These are phyloP conservation scores for Teleogryllus occipitalis DNA, from an alignment of 1,140 invertebrate species.

Conservation along the genomic window DNA sequence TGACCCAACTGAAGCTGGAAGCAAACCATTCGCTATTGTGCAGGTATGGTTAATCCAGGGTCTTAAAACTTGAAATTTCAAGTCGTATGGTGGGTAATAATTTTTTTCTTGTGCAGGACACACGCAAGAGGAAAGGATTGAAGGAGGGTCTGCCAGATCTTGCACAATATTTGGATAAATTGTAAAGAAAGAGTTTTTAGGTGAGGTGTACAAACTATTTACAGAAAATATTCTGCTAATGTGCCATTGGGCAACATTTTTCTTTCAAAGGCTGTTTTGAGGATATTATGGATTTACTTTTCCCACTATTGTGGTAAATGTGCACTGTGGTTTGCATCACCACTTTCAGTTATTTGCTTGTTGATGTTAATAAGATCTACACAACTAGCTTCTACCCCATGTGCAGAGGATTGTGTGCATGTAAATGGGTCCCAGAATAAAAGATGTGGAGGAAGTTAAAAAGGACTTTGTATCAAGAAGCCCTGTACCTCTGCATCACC, in stretches of 20 bases:
- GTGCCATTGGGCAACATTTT: neutral
- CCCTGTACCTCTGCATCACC: neutral
- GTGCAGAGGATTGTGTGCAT: neutral
- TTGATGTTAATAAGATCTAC: conserved; percentile 2
- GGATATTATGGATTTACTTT: no score
- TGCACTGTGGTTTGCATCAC: neutral
- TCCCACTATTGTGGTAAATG: neutral
- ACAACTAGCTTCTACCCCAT: conserved; percentile 3
- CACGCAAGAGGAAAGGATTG: conserved; percentile 97
- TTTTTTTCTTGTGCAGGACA: conserved; percentile 59
- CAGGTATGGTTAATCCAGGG: conserved; percentile 43
- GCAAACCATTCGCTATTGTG: conserved; percentile 78
- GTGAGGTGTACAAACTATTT: conserved; percentile 22
- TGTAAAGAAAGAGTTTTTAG: conserved; percentile 51
- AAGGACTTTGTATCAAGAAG: neutral
- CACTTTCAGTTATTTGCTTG: neutral
- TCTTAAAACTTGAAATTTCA: neutral
- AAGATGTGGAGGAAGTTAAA: neutral
- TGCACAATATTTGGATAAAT: conserved; percentile 85
- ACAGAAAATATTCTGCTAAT: neutral
- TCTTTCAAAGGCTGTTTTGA: neutral
- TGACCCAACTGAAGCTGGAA: conserved; percentile 73
- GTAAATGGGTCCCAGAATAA: conserved; percentile 10
- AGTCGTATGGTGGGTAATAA: neutral
- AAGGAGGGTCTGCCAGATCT: conserved; percentile 95